Conservation (phyloP, 1,140 invertebrate genomes). For the Diabrotica virgifera region DNA sequence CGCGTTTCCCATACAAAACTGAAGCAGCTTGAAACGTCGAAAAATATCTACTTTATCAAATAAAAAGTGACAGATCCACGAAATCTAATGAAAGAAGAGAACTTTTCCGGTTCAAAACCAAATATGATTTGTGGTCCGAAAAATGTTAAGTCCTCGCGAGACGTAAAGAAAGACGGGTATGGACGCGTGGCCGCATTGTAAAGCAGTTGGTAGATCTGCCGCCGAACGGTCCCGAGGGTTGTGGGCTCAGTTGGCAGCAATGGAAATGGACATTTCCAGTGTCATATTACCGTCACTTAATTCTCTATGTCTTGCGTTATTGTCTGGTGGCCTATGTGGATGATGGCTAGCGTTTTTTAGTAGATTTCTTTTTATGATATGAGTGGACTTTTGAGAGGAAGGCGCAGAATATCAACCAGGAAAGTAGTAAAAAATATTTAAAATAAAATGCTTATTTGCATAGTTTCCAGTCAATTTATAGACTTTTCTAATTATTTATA, state of each 20-base stretch:
- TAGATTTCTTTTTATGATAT: background rate
- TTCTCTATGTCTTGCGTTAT: conserved; percentile 31
- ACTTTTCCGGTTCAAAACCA: conserved; percentile 22
- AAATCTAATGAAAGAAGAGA: conserved; percentile 20
- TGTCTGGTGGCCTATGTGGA: conserved; percentile 4
- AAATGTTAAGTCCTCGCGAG: conserved; percentile 23
- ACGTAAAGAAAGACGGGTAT: conserved; percentile 31
- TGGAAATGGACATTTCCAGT: conserved; percentile 33
- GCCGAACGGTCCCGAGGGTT: conserved; percentile 6
- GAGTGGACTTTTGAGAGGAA: background rate
- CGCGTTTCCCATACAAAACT: conserved; percentile 6
- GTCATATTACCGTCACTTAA: conserved; percentile 40
- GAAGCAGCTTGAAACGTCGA: background rate
- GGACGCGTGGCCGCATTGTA: conserved; percentile 34
- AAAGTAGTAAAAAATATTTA: too few species aligned
- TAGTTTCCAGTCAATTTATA: too few species aligned
- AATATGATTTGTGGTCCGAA: conserved; percentile 27
- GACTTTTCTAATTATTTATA: too few species aligned
- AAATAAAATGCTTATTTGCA: too few species aligned
- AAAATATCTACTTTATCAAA: conserved; percentile 22
- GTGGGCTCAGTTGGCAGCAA: conserved; percentile 9
- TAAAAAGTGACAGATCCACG: conserved; percentile 22
- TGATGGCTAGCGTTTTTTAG: background rate
- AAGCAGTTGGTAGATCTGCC: conserved; percentile 23
- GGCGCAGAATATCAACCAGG: too few species aligned